phyloP scores from a whole-genome alignment of 2,888 invertebrate genomes.

The Drosophila nr. medialis region DNA sequence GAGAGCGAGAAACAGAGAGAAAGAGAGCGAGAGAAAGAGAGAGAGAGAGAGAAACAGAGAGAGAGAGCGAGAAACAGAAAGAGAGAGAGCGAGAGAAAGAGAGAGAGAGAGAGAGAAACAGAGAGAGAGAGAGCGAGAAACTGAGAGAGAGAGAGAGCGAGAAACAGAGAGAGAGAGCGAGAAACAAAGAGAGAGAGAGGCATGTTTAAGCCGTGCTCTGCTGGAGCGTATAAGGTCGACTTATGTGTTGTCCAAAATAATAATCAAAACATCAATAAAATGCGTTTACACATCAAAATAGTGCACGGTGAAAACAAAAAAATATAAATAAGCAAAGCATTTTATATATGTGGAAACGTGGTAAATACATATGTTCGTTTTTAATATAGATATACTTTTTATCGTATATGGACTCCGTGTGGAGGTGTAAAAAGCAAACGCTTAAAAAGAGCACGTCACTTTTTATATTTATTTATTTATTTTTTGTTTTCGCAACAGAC shows the following conservation, averaged over 20 bases:
- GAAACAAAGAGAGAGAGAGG: neutral
- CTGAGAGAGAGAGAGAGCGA: neutral
- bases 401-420: constrained; percentile 59
- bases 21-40: neutral
- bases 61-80: no score
- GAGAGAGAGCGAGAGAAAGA: no score
- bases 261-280: constrained; percentile 32
- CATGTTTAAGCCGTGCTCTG: constrained; percentile 56
- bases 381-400: constrained; percentile 11
- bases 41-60: neutral
- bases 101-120: neutral
- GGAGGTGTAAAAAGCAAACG: constrained; percentile 67
- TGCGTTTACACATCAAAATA: constrained; percentile 50
- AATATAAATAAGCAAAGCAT: constrained; percentile 11
- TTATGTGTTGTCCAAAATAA: constrained; percentile 45
- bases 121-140: neutral
- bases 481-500: constrained; percentile 40
- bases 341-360: constrained; percentile 22
- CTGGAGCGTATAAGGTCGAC: constrained; percentile 60
- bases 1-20: no score
- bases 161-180: neutral
- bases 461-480: constrained; percentile 23
- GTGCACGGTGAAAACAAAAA: constrained; percentile 42
- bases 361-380: constrained; percentile 5
- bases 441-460: constrained; percentile 47